Evolutionary conservation across 2,797 vertebrate species (phyloP).

Genomic region (Phaenicophaeus curvirostris): DNA sequence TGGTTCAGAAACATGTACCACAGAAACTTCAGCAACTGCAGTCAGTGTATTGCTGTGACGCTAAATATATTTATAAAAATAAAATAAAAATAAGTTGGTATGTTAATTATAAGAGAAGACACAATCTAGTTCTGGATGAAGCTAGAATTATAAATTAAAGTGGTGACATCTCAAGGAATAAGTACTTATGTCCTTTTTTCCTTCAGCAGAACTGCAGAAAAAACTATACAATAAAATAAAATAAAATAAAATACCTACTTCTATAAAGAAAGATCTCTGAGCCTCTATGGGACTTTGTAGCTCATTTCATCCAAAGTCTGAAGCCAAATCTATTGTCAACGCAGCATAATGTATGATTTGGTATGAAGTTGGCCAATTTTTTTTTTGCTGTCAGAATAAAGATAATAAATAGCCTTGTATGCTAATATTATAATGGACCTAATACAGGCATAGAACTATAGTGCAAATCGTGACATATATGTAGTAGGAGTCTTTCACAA

Average conservation of each 20-base stretch:
- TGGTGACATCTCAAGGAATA: not conserved
- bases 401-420: not conserved
- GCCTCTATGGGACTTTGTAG: not conserved
- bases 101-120: not conserved
- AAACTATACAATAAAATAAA: not conserved
- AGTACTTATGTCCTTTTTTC: not conserved
- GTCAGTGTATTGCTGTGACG: not conserved
- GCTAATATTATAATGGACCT: not conserved
- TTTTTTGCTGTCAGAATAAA: not conserved
- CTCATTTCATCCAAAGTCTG: not conserved
- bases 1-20: constrained; percentile 41
- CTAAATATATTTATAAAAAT: constrained; percentile 40
- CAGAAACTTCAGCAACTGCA: constrained; percentile 5
- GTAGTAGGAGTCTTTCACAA: not conserved
- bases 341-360: not conserved
- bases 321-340: not conserved
- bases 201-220: not conserved
- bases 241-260: not conserved
- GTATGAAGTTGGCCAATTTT: not conserved
- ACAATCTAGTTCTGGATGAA: not conserved
- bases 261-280: not conserved
- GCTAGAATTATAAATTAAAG: not conserved
- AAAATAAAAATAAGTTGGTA: constrained; percentile 36
- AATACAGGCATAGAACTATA: not conserved
- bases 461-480: not conserved